Base-by-base conservation (phyloP, 2,888 invertebrate genomes). In the Theretra japonica region DNA sequence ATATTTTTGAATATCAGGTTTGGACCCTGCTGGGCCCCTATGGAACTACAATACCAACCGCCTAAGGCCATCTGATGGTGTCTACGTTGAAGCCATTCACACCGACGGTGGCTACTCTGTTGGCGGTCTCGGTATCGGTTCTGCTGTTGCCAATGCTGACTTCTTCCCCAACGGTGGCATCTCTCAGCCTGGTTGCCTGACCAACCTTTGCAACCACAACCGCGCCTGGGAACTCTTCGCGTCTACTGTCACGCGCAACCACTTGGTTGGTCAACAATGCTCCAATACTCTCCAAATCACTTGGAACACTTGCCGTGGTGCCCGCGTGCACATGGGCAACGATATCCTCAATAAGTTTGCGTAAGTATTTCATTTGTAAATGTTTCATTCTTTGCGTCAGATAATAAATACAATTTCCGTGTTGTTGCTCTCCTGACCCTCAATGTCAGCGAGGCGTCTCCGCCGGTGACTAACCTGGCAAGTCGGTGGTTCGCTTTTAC, bases 101-200 rank as follows among this genome's bases (percentile, higher is more conserved):
- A 95, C 95, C 50, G 95, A 92, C 17, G 91, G 95, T 2, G 86
- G 86, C 19, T 19, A 19, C 53, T n/a, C 19, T 69, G 90, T 83
- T 4, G 88, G 94, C 0, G 86, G 86, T 82, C 87, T 80, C 79
- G 96, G 81, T 79, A 95, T 91, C 56, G 95, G 95, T 0, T 82
- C 86, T 2, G 82, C 91, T 7, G 85, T 96, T 4, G 95, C 92
- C 0, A 86, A 95, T 72, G 95, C 85, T 1, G 96, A 96, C 83
- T 96, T 96, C 84, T 96, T 95, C 92, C 95, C 95, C 28, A 96
- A 96, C 76, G 93, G 94, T 62, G 96, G 96, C 0, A 87, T 77
- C 70, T 83, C 82, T 21, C 90, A 91, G 71, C 91, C 92, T 1
- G 90, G 88, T 2, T 93, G 92, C 70, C 1, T 84, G 0, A 82